phyloP scores from a whole-genome alignment of 2,113 vertebrate genomes.

The Chaetops frenatus region DNA sequence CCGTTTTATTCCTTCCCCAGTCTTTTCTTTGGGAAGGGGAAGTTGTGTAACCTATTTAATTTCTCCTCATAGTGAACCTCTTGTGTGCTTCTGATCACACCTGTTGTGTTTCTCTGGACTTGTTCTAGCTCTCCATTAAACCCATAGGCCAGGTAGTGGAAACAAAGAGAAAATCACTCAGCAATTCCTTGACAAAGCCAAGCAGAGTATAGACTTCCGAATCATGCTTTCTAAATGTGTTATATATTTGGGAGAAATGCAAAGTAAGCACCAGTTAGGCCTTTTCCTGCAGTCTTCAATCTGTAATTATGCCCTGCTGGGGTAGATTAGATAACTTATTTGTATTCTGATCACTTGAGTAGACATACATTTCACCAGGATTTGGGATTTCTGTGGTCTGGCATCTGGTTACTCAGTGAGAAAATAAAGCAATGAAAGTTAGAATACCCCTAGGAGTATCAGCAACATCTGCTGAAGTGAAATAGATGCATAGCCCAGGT shows the following conservation, averaged over 20 bases:
- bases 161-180: neutral
- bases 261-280: neutral
- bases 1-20: neutral
- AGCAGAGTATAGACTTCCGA: neutral
- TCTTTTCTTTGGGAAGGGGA: neutral
- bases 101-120: neutral
- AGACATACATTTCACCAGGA: neutral
- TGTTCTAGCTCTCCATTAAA: neutral
- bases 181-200: neutral
- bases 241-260: neutral
- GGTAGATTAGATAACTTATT: neutral
- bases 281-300: neutral
- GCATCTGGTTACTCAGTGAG: conserved; percentile 44
- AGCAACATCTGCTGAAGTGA: conserved; percentile 48
- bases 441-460: conserved; percentile 13
- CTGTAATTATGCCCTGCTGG: neutral
- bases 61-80: neutral
- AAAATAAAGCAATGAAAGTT: conserved; percentile 41
- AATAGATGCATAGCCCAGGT: neutral
- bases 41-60: neutral
- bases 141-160: neutral
- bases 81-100: fast-evolving
- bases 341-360: neutral
- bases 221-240: neutral
- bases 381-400: conserved; percentile 1